phyloP scores from a whole-genome alignment of 2,113 vertebrate species.

The Ranitomeya imitator region DNA sequence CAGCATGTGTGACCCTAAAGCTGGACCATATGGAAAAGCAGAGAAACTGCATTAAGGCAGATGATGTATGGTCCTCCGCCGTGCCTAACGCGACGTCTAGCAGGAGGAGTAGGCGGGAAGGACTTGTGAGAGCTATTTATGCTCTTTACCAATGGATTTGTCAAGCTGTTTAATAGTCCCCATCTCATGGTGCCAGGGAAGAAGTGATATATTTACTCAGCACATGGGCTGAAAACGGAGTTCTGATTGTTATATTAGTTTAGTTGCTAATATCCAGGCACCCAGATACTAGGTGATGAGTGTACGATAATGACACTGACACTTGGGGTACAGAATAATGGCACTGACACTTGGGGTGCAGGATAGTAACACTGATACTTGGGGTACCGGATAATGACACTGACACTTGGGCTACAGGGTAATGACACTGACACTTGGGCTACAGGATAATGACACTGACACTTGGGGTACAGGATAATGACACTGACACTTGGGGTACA shows the following conservation, averaged over 20 bases:
- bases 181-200: neutral
- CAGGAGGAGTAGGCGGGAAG: slow-evolving; percentile 12
- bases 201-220: neutral
- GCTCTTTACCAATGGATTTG: neutral
- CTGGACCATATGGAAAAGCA: neutral
- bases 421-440: neutral
- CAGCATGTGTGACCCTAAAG: neutral
- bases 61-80: neutral
- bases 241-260: too few relatives aligned
- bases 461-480: neutral
- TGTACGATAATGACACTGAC: too few relatives aligned
- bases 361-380: neutral
- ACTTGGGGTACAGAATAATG: too few relatives aligned
- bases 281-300: too few relatives aligned
- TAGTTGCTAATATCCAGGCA: too few relatives aligned
- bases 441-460: neutral
- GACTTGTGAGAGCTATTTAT: neutral
- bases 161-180: neutral
- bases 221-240: neutral
- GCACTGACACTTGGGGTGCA: neutral
- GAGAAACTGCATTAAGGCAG: too few relatives aligned
- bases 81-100: neutral
- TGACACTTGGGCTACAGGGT: neutral
- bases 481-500: neutral
- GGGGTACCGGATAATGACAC: too few relatives aligned